Percentiles rank a stretch among this genome's conserved stretches.
These are phyloP conservation scores for Sebastes iracundus DNA, from an alignment of 2,797 vertebrate species.

Conservation along the genomic window DNA sequence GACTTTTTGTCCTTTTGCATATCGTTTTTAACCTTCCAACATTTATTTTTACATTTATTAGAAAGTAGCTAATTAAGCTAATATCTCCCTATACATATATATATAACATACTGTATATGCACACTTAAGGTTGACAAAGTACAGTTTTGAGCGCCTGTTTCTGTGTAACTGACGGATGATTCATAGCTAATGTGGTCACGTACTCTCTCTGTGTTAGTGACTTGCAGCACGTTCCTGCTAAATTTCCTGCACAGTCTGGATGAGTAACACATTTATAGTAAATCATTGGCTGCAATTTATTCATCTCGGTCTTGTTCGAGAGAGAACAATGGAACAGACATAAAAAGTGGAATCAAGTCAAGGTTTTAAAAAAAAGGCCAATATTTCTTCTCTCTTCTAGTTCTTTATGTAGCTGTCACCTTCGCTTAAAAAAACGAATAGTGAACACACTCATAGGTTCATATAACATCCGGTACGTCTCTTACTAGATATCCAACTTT, in stretches of 20 bases:
- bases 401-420: not conserved
- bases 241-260: not conserved
- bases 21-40: not conserved
- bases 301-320: not conserved
- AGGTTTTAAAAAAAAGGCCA: not conserved
- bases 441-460: not conserved
- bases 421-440: not conserved
- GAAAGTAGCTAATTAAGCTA: not conserved
- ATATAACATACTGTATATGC: not conserved
- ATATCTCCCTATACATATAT: too few species aligned
- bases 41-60: not conserved
- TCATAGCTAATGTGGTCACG: not conserved
- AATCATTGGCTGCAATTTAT: slow-evolving; percentile 20
- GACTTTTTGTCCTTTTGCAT: not conserved
- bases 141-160: not conserved
- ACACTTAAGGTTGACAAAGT: not conserved
- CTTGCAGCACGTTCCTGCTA: not conserved
- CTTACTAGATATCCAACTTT: not conserved
- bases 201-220: not conserved
- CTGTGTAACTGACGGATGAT: not conserved
- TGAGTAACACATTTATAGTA: slow-evolving; percentile 9
- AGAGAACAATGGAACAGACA: not conserved
- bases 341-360: not conserved
- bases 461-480: not conserved
- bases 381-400: not conserved